Conservation (phyloP, 2,888 invertebrate genomes). For the Tenthredo notha region DNA sequence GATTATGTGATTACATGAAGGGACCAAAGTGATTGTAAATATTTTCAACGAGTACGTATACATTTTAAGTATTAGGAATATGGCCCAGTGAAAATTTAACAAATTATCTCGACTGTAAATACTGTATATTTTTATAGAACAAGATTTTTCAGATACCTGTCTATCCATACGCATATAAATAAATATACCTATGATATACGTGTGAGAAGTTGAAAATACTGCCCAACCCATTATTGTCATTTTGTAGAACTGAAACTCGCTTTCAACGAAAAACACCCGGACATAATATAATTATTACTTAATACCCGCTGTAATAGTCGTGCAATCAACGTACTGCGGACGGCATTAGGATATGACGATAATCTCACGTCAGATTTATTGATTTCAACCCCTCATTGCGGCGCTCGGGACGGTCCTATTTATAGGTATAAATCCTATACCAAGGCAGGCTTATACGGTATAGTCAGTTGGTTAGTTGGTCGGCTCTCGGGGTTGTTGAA, state of each 20-base stretch:
- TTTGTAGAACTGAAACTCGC: not conserved
- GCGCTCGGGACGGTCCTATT: too few species aligned
- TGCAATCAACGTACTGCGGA: not conserved
- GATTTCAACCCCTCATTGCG: not conserved
- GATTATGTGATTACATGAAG: not conserved
- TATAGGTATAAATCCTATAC: too few species aligned
- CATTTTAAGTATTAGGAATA: not conserved
- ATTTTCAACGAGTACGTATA: not conserved
- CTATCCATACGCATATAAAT: not conserved
- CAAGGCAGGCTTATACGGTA: too few species aligned
- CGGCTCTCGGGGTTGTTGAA: not conserved
- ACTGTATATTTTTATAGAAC: constrained; percentile 8
- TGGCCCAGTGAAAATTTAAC: constrained; percentile 22
- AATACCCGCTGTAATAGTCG: not conserved
- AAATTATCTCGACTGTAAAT: not conserved
- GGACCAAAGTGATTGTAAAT: not conserved
- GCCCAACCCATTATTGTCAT: not conserved
- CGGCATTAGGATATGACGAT: not conserved
- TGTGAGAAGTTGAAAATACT: not conserved
- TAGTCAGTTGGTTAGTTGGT: not conserved
- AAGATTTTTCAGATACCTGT: not conserved
- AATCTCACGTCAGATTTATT: not conserved
- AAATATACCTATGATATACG: not conserved
- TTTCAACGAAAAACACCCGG: not conserved
- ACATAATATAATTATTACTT: not conserved